A percentile compares a stretch with the other conserved stretches of the same genome.
Conservation (phyloP, 1,140 invertebrate species). For the Sipha flava region DNA sequence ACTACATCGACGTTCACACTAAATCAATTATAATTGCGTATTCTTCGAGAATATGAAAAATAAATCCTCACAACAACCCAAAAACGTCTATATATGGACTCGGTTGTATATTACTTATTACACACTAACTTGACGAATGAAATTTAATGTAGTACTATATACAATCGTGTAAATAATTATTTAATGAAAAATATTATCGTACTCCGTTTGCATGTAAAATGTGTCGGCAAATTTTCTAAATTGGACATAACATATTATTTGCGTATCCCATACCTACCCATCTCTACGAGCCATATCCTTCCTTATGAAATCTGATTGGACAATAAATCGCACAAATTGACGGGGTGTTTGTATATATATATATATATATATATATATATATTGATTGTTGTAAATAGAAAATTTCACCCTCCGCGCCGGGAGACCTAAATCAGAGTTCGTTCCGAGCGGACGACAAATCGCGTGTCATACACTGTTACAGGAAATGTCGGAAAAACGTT, state of each 20-base stretch:
- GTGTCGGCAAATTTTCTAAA: not conserved
- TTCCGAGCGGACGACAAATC: constrained; percentile 2
- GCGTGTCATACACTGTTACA: constrained; percentile 4
- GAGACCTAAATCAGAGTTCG: not conserved
- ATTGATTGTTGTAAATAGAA: not conserved
- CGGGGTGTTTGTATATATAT: too few relatives aligned
- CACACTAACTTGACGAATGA: too few relatives aligned
- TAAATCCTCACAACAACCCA: too few relatives aligned
- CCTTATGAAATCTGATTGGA: not conserved
- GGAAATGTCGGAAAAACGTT: not conserved
- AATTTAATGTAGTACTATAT: too few relatives aligned
- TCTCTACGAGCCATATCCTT: too few relatives aligned
- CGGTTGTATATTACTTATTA: too few relatives aligned
- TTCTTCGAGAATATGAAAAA: too few relatives aligned
- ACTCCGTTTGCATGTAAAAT: not conserved
- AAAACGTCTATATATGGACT: too few relatives aligned
- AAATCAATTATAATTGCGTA: too few relatives aligned
- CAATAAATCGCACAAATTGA: constrained; percentile 17
- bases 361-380: too few relatives aligned
- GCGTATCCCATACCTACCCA: not conserved
- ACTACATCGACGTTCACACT: too few relatives aligned
- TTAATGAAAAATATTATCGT: not conserved
- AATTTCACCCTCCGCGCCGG: not conserved
- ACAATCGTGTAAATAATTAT: too few relatives aligned
- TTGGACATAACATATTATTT: not conserved